A percentile compares a stretch with the other conserved stretches of the same genome.
These are phyloP conservation scores for Phymorhynchus buccinoides DNA, from an alignment of 1,140 invertebrate species.

Conservation along the genomic window DNA sequence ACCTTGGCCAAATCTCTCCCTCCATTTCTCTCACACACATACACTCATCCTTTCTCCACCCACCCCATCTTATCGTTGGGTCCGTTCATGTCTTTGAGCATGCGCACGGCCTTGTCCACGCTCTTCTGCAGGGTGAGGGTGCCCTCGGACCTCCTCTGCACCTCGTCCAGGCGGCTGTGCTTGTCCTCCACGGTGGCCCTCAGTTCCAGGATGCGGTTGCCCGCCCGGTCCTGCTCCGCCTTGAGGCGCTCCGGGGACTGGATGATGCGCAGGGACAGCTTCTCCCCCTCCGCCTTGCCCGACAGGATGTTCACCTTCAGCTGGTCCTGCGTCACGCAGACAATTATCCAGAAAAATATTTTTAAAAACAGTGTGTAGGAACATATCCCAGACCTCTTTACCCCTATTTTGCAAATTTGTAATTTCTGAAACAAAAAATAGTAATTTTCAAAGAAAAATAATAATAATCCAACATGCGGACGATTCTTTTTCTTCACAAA, in stretches of 20 bases:
- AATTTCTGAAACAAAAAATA: too few relatives aligned
- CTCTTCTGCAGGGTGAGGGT: slow-evolving; percentile 30
- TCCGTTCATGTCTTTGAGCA: slow-evolving; percentile 49
- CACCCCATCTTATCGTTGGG: slow-evolving; percentile 54
- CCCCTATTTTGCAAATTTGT: too few relatives aligned
- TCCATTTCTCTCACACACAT: too few relatives aligned
- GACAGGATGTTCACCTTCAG: slow-evolving; percentile 45
- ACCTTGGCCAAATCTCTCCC: too few relatives aligned
- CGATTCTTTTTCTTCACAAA: too few relatives aligned
- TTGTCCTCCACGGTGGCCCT: slow-evolving; percentile 48
- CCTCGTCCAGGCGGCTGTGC: slow-evolving; percentile 42
- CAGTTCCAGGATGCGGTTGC: slow-evolving; percentile 47
- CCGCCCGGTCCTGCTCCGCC: slow-evolving; percentile 55
- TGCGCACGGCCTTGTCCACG: slow-evolving; percentile 47
- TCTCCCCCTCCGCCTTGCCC: slow-evolving; percentile 54
- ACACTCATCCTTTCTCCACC: too few relatives aligned
- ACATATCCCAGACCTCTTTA: too few relatives aligned
- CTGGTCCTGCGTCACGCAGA: slow-evolving; percentile 47
- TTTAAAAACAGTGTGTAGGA: too few relatives aligned
- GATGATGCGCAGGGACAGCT: slow-evolving; percentile 60
- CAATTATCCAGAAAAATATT: too few relatives aligned
- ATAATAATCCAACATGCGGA: too few relatives aligned
- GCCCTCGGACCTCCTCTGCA: slow-evolving; percentile 41
- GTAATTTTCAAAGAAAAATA: too few relatives aligned
- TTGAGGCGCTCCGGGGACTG: slow-evolving; percentile 60